Percentiles rank a stretch among this genome's conserved stretches.
Evolutionary conservation across 2,113 vertebrate species (phyloP).

Genomic region (Tautogolabrus adspersus): DNA sequence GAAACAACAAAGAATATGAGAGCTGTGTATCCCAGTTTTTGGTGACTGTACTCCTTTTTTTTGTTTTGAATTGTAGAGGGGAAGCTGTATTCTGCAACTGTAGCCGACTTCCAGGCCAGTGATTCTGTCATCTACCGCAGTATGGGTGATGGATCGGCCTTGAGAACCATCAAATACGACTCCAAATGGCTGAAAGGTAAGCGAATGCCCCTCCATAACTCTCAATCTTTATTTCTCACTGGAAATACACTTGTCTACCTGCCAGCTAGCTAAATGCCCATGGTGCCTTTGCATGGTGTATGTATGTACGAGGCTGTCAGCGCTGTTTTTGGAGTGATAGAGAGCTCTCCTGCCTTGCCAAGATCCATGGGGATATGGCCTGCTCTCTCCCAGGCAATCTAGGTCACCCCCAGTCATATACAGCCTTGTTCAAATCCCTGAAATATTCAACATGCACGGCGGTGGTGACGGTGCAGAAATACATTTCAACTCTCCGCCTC

Average conservation of each 20-base stretch:
- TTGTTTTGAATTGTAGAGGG: constrained; percentile 85
- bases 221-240: constrained; percentile 21
- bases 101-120: constrained; percentile 98
- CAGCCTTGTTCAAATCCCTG: constrained; percentile 76
- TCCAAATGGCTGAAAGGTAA: constrained; percentile 99
- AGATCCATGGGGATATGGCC: constrained; percentile 69
- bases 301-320: constrained; percentile 50
- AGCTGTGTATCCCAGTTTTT: constrained; percentile 14
- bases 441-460: constrained; percentile 80
- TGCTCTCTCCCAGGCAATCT: constrained; percentile 79
- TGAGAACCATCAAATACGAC: constrained; percentile 98
- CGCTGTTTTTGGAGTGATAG: constrained; percentile 45
- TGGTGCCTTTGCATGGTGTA: constrained; percentile 28
- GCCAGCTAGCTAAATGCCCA: constrained; percentile 40
- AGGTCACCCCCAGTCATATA: constrained; percentile 80
- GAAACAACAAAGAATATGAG: constrained; percentile 35
- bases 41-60: constrained; percentile 25
- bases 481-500: constrained; percentile 69
- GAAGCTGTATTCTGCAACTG: constrained; percentile 97
- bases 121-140: constrained; percentile 99
- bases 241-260: constrained; percentile 41
- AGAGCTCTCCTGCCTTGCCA: constrained; percentile 51
- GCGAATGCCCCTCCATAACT: constrained; percentile 5
- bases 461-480: constrained; percentile 78
- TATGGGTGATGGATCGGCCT: constrained; percentile 96